phyloP scores from a whole-genome alignment of 2,888 invertebrate genomes.

The Brachyptera risi region DNA sequence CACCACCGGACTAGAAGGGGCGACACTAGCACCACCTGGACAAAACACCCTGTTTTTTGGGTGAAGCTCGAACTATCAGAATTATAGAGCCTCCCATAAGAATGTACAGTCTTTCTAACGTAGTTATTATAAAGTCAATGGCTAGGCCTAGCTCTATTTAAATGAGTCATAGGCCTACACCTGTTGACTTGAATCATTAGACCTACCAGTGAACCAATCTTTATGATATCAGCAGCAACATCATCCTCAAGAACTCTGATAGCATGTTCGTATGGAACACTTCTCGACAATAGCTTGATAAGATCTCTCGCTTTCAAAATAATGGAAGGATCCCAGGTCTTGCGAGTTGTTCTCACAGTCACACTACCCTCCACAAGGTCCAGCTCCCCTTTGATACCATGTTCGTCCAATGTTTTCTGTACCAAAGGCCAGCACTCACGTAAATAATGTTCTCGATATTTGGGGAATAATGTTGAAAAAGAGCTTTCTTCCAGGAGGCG shows the following conservation, averaged over 20 bases:
- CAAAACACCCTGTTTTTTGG: too few species aligned
- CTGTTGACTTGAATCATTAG: too few species aligned
- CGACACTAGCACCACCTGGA: too few species aligned
- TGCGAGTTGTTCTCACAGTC: constrained; percentile 88
- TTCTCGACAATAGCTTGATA: constrained; percentile 89
- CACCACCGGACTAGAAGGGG: too few species aligned
- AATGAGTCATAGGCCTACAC: too few species aligned
- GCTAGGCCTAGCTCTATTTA: too few species aligned
- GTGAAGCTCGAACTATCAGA: too few species aligned
- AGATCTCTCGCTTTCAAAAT: constrained; percentile 95
- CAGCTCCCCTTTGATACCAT: constrained; percentile 78
- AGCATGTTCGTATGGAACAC: constrained; percentile 96
- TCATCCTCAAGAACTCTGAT: constrained; percentile 83
- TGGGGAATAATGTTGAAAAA: constrained; percentile 95
- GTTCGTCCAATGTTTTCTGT: constrained; percentile 75
- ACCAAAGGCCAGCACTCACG: constrained; percentile 94
- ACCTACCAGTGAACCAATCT: constrained; percentile 72
- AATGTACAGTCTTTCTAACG: too few species aligned
- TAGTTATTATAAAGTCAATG: too few species aligned
- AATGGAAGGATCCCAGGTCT: constrained; percentile 98
- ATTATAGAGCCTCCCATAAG: too few species aligned
- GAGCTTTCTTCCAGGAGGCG: constrained; percentile 89
- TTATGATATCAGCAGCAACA: constrained; percentile 91
- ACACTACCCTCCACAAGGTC: constrained; percentile 93
- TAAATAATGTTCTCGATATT: constrained; percentile 94